Percentiles rank a stretch among this genome's conserved stretches.
Conservation (phyloP, 2,888 invertebrate genomes). For the Lamellibrachia satsuma region DNA sequence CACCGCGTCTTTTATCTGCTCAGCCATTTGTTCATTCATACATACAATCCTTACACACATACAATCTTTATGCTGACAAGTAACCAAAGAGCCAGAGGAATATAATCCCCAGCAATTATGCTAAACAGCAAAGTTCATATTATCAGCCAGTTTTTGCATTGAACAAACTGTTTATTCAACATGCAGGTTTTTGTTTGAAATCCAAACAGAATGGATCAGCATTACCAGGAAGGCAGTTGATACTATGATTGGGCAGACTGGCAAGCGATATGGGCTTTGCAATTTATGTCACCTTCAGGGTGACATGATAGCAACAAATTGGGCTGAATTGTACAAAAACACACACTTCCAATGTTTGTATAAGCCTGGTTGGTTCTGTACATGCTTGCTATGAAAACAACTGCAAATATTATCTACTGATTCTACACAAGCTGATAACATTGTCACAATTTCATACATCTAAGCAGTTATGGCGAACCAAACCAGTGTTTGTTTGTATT, state of each 20-base stretch:
- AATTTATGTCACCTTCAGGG: background rate
- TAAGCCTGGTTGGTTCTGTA: background rate
- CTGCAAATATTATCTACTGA: background rate
- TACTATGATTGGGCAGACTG: background rate
- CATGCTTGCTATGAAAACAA: background rate
- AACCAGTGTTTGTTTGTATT: background rate
- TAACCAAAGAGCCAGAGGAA: background rate
- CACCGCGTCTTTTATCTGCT: background rate
- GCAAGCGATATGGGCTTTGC: background rate
- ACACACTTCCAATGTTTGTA: background rate
- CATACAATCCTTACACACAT: too few species aligned
- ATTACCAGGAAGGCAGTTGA: background rate
- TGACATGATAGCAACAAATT: conserved; percentile 2
- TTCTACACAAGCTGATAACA: background rate
- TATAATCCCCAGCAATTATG: background rate
- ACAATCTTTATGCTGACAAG: background rate
- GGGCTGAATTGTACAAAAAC: background rate
- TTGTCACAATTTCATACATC: background rate
- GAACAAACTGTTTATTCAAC: conserved; percentile 17
- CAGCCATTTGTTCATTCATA: background rate
- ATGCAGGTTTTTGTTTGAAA: conserved; percentile 5
- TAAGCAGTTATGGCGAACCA: background rate
- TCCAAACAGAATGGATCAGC: background rate
- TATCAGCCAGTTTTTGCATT: background rate
- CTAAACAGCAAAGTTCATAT: conserved; percentile 7